phyloP scores from a whole-genome alignment of 2,797 vertebrate genomes.

The Coregonus suidteri region DNA sequence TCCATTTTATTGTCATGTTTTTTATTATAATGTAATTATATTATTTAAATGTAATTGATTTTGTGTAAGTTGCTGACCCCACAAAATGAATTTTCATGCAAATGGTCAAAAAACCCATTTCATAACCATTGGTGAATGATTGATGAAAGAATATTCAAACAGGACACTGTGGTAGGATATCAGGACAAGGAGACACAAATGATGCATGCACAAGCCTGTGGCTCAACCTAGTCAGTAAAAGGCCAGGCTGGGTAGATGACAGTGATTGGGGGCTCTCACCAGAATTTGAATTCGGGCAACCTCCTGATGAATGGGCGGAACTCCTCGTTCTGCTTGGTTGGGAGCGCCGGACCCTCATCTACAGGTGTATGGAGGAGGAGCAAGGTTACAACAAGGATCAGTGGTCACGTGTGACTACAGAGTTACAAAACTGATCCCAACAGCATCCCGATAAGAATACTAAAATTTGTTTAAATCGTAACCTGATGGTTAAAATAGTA shows the following conservation, averaged over 20 bases:
- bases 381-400: background rate
- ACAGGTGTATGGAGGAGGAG: conserved; percentile 16
- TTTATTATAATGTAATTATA: no score
- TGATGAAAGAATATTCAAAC: conserved; percentile 1
- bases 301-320: conserved; percentile 98
- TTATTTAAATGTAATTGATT: no score
- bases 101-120: background rate
- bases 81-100: no score
- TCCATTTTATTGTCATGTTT: no score
- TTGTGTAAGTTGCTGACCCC: no score
- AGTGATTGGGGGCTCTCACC: conserved; percentile 76
- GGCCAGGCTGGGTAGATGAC: conserved; percentile 15
- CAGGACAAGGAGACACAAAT: conserved; percentile 17
- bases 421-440: background rate
- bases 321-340: conserved; percentile 98
- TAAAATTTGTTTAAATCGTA: no score
- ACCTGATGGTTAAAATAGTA: background rate
- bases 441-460: background rate
- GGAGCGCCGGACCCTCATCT: conserved; percentile 96
- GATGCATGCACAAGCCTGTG: background rate
- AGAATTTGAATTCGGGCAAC: conserved; percentile 99
- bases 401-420: background rate
- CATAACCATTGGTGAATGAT: background rate
- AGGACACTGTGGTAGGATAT: background rate
- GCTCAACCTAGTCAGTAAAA: conserved; percentile 14